phyloP scores from a whole-genome alignment of 2,113 vertebrate species.

The Cephalophus harveyi region DNA sequence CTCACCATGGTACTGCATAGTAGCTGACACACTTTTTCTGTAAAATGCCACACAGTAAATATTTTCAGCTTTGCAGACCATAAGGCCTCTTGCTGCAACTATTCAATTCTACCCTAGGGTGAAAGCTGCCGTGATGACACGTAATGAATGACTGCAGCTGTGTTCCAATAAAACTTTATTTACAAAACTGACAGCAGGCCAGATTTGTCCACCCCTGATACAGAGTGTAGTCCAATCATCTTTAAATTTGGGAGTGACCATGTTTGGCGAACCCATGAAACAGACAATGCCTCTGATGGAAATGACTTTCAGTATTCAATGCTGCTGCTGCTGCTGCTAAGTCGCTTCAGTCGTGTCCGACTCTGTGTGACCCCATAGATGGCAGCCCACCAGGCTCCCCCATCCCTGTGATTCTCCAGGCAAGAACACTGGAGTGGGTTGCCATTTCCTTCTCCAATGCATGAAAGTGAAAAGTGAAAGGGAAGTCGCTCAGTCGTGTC shows the following conservation, averaged over 20 bases:
- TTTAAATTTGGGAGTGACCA: not conserved
- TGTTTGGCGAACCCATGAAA: not conserved
- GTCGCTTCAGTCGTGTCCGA: too few species aligned
- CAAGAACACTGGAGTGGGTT: too few species aligned
- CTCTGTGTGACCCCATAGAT: too few species aligned
- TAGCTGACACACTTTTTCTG: not conserved
- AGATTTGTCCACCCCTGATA: not conserved
- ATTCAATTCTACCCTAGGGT: not conserved
- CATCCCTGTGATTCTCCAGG: too few species aligned
- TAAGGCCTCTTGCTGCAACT: not conserved
- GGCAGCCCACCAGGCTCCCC: too few species aligned
- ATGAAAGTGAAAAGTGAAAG: too few species aligned
- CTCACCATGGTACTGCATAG: not conserved
- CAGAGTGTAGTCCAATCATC: not conserved
- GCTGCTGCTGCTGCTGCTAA: too few species aligned
- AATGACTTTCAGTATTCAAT: not conserved
- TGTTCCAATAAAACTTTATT: slow-evolving; percentile 29
- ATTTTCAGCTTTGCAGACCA: not conserved
- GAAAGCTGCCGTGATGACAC: not conserved
- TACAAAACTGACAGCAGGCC: not conserved
- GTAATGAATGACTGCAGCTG: not conserved
- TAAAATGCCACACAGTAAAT: not conserved
- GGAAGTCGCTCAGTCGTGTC: too few species aligned
- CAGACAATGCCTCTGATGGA: not conserved
- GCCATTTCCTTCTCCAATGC: too few species aligned